A percentile compares a stretch with the other conserved stretches of the same genome.
phyloP scores from a whole-genome alignment of 2,888 invertebrate species.

The Anodontia alba region DNA sequence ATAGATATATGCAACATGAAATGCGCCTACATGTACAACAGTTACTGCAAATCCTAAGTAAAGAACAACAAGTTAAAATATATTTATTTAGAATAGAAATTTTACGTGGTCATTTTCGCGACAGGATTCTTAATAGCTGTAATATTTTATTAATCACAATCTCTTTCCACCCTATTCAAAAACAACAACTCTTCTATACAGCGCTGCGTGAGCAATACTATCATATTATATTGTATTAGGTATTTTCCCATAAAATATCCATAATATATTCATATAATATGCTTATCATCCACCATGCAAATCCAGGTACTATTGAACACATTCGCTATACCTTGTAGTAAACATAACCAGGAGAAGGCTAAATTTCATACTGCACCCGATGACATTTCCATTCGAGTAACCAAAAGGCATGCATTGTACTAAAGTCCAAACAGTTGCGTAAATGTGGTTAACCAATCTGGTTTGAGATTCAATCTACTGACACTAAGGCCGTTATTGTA shows the following conservation, averaged over 20 bases:
- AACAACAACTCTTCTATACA: background rate
- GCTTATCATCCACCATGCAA: constrained; percentile 5
- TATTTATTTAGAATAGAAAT: background rate
- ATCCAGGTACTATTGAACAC: background rate
- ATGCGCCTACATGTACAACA: too few species aligned
- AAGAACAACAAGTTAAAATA: too few species aligned
- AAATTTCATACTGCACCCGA: constrained; percentile 26
- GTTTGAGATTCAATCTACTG: background rate
- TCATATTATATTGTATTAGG: constrained; percentile 8
- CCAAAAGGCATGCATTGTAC: constrained; percentile 24
- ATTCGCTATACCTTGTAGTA: background rate
- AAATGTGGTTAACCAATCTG: constrained; percentile 32
- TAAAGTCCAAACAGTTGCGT: constrained; percentile 10
- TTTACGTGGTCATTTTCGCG: background rate
- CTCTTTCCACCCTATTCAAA: background rate
- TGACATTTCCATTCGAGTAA: constrained; percentile 55
- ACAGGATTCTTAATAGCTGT: background rate
- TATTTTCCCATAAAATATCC: constrained; percentile 20
- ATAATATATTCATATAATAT: constrained; percentile 17
- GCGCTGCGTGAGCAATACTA: constrained; percentile 9
- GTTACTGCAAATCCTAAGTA: too few species aligned
- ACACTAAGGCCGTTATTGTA: background rate
- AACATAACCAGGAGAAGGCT: background rate
- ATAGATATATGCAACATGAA: too few species aligned
- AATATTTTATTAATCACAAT: background rate